Percentiles rank a stretch among this genome's conserved stretches.
Evolutionary conservation across 2,113 vertebrate species (phyloP).

Genomic region (Dicrurus megarhynchus): DNA sequence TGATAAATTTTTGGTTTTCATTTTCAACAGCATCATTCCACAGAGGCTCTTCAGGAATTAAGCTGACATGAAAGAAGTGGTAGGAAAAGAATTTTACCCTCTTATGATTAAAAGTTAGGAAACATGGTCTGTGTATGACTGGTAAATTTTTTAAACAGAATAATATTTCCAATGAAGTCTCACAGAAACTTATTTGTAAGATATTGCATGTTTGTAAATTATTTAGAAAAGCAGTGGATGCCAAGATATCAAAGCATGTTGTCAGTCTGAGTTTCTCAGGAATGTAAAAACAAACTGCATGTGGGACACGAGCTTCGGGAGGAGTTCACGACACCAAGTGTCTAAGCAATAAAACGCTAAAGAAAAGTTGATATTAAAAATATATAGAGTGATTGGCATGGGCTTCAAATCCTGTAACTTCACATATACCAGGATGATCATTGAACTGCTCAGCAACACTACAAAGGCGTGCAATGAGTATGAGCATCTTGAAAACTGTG

Average conservation of each 20-base stretch:
- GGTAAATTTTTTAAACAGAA: not conserved
- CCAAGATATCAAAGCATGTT: not conserved
- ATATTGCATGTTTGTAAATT: not conserved
- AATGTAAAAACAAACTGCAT: not conserved
- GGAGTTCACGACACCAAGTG: rapidly evolving
- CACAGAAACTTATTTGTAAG: not conserved
- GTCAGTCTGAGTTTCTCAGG: not conserved
- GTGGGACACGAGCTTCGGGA: not conserved
- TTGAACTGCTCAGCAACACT: not conserved
- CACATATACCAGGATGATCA: not conserved
- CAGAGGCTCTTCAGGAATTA: not conserved
- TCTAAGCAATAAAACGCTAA: not conserved
- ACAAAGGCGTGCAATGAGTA: too few relatives aligned
- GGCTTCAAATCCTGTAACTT: not conserved
- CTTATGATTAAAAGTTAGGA: not conserved
- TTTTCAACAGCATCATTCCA: not conserved
- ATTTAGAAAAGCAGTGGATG: not conserved
- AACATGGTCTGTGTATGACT: not conserved
- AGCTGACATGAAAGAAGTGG: not conserved
- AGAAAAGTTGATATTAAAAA: not conserved
- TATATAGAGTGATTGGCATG: not conserved
- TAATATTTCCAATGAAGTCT: not conserved
- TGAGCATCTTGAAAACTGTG: not conserved
- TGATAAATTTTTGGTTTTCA: not conserved
- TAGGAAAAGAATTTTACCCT: not conserved